Conservation (phyloP, 2,888 invertebrate genomes). For the Leptinotarsa peninsularis region DNA sequence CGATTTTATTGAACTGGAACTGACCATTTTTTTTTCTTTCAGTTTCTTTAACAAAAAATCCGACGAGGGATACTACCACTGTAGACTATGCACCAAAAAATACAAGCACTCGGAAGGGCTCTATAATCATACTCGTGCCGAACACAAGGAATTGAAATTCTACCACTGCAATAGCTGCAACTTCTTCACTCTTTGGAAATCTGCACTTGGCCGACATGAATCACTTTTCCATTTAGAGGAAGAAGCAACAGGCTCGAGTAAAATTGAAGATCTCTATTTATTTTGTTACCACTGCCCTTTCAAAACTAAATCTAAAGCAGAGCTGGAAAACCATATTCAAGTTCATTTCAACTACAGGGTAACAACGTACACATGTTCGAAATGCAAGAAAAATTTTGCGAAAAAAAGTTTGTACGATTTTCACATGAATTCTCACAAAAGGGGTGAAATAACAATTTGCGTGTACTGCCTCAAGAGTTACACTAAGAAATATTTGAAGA, state of each 20-base stretch:
- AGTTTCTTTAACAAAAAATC: conserved; percentile 27
- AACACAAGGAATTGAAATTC: conserved; percentile 29
- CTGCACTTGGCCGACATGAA: conserved; percentile 20
- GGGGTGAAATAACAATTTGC: conserved; percentile 4
- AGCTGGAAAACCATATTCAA: conserved; percentile 14
- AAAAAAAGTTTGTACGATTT: conserved; percentile 8
- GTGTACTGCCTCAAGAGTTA: conserved; percentile 9
- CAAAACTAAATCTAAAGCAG: conserved; percentile 22
- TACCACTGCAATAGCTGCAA: conserved; percentile 25
- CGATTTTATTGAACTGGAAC: not conserved
- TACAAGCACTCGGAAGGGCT: conserved; percentile 21
- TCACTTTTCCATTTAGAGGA: conserved; percentile 17
- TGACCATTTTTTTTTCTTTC: not conserved
- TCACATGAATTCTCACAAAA: conserved; percentile 14
- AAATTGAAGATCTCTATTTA: conserved; percentile 3
- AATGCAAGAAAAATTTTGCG: conserved; percentile 1
- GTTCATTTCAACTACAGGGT: conserved; percentile 10
- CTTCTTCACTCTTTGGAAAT: conserved; percentile 23
- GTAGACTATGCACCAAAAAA: conserved; percentile 18
- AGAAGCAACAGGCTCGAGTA: not conserved
- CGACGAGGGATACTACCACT: conserved; percentile 21
- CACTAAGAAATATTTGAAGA: conserved; percentile 17
- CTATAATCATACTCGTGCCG: conserved; percentile 21
- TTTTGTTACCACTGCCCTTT: conserved; percentile 19
- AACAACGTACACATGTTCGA: conserved; percentile 14